Conservation (phyloP, 2,888 invertebrate species). For the Adelognathus sp. region DNA sequence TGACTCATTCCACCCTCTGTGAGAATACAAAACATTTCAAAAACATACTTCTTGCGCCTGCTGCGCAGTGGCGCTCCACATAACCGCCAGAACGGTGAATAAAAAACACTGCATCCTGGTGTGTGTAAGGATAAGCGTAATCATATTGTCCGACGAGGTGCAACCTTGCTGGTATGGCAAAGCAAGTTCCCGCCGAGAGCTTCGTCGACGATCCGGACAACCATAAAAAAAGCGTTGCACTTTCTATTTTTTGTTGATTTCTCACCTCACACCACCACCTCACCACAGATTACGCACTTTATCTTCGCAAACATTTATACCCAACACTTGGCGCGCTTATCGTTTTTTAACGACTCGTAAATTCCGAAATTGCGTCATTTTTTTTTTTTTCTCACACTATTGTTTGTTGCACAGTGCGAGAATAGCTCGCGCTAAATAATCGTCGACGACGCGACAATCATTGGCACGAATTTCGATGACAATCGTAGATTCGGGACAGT, state of each 20-base stretch:
- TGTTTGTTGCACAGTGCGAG: neutral
- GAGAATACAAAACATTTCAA: neutral
- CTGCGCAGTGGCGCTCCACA: conserved; percentile 56
- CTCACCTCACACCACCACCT: neutral
- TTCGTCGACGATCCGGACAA: conserved; percentile 14
- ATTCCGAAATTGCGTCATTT: conserved; percentile 50
- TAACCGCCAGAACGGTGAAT: conserved; percentile 44
- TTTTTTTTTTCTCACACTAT: conserved; percentile 11
- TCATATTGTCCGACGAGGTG: conserved; percentile 36
- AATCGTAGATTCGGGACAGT: neutral
- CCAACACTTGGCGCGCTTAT: neutral
- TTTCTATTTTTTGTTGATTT: neutral
- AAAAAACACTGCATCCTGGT: conserved; percentile 22
- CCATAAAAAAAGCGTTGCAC: conserved; percentile 48
- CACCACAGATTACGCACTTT: no score
- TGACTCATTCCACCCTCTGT: neutral
- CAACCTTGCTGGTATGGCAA: conserved; percentile 32
- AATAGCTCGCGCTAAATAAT: neutral
- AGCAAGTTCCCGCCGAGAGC: conserved; percentile 40
- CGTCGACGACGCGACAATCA: neutral
- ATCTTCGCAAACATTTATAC: no score
- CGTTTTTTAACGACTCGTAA: conserved; percentile 12
- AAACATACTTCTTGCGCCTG: conserved; percentile 56
- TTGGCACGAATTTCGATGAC: neutral
- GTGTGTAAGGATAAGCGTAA: conserved; percentile 13